phyloP scores from a whole-genome alignment of 2,888 invertebrate species.

The Gisinianus flammeolus region DNA sequence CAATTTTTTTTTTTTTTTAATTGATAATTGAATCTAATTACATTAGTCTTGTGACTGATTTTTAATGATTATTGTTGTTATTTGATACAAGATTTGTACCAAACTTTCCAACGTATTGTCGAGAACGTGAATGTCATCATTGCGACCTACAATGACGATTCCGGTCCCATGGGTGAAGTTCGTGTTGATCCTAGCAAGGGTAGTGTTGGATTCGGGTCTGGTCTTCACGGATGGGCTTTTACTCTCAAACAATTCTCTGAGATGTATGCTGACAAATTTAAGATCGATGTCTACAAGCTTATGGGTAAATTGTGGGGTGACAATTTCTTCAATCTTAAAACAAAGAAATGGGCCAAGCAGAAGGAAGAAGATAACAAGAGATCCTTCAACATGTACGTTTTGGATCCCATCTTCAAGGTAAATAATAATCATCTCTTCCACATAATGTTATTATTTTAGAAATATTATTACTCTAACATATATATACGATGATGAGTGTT shows the following conservation, averaged over 20 bases:
- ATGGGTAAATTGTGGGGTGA: conserved; percentile 99
- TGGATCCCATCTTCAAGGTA: conserved; percentile 98
- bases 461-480: background rate
- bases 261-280: conserved; percentile 99
- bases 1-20: too few relatives aligned
- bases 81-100: conserved; percentile 96
- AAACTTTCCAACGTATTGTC: conserved; percentile 99
- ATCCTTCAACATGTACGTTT: conserved; percentile 98
- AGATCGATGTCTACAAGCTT: conserved; percentile 93
- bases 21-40: too few relatives aligned
- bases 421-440: conserved; percentile 16
- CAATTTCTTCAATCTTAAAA: conserved; percentile 95
- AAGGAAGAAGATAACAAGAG: conserved; percentile 91
- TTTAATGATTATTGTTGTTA: too few relatives aligned
- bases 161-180: conserved; percentile 99
- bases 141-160: conserved; percentile 96
- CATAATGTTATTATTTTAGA: background rate
- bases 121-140: conserved; percentile 99
- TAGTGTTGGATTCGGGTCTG: conserved; percentile 99
- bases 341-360: conserved; percentile 97
- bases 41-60: too few relatives aligned
- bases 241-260: conserved; percentile 99
- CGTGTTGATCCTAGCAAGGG: conserved; percentile 96
- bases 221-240: conserved; percentile 99
- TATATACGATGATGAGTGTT: conserved; percentile 55